These are phyloP conservation scores for Verasper variegatus DNA, from an alignment of 2,113 vertebrate species.

Conservation along the genomic window DNA sequence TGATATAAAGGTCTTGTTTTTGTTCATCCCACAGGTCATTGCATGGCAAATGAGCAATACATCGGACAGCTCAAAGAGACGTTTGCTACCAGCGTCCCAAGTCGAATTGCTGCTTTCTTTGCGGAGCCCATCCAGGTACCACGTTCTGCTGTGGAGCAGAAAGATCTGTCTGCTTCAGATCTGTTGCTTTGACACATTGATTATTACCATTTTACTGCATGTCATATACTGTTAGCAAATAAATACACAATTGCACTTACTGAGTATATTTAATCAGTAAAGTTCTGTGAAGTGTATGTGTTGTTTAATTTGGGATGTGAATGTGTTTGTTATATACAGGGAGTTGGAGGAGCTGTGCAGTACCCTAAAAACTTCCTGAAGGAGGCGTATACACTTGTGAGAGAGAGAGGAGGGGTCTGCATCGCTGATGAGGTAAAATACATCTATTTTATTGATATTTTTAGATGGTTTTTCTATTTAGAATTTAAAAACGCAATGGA, in stretches of 20 bases:
- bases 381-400: constrained; percentile 86
- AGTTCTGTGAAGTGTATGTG: neutral
- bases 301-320: neutral
- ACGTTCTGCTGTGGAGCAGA: neutral
- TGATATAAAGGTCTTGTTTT: neutral
- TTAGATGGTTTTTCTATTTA: neutral
- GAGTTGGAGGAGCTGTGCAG: constrained; percentile 90
- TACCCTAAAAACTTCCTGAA: constrained; percentile 92
- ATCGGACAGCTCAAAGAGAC: constrained; percentile 91
- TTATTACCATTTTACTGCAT: neutral
- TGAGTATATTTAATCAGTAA: neutral
- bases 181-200: neutral
- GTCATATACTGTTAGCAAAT: too few species aligned
- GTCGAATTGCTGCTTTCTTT: constrained; percentile 91
- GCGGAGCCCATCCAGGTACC: constrained; percentile 93
- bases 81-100: constrained; percentile 85
- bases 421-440: constrained; percentile 91
- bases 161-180: neutral
- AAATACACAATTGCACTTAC: neutral
- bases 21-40: constrained; percentile 81
- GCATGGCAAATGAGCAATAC: constrained; percentile 89
- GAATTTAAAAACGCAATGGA: too few species aligned
- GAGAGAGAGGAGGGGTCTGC: constrained; percentile 89
- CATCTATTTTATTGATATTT: neutral
- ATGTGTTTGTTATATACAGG: constrained; percentile 77